Conservation (phyloP, 2,797 vertebrate species). For the Fistularia commersonii region DNA sequence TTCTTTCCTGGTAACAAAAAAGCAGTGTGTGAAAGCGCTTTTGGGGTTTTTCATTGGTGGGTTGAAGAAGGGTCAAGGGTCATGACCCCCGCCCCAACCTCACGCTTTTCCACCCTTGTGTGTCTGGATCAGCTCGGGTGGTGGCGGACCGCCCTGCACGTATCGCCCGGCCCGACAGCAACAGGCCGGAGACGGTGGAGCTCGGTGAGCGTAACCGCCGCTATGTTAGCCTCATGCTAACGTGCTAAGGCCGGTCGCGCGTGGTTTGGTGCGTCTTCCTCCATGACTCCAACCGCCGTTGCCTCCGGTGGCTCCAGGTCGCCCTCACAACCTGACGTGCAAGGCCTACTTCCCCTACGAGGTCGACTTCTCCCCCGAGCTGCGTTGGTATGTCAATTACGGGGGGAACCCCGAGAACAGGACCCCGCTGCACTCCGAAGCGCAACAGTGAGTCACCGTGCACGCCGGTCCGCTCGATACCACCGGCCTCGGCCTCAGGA, state of each 20-base stretch:
- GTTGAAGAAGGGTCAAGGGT: too few species aligned
- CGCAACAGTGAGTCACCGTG: conserved; percentile 28
- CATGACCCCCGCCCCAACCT: too few species aligned
- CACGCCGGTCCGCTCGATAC: too few species aligned
- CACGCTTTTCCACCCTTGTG: conserved; percentile 3
- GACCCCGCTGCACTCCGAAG: conserved; percentile 19
- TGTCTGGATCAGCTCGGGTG: conserved; percentile 26
- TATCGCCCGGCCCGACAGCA: conserved; percentile 28
- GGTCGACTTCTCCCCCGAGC: conserved; percentile 15
- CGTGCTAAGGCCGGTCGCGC: too few species aligned
- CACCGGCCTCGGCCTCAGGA: too few species aligned
- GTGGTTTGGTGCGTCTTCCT: too few species aligned
- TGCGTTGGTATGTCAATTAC: conserved; percentile 73
- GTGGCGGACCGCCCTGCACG: background rate
- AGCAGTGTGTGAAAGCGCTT: too few species aligned
- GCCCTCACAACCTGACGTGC: conserved; percentile 73
- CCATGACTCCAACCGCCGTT: too few species aligned
- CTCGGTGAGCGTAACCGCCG: conserved; percentile 63
- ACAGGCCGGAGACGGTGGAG: conserved; percentile 41
- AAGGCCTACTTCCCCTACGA: conserved; percentile 74
- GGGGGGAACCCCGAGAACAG: conserved; percentile 17
- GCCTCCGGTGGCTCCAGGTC: conserved; percentile 68
- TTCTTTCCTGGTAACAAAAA: too few species aligned
- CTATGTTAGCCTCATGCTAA: too few species aligned
- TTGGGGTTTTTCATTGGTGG: too few species aligned